Evolutionary conservation across 2,113 vertebrate species (phyloP).

Genomic region (Zosterops lateralis): DNA sequence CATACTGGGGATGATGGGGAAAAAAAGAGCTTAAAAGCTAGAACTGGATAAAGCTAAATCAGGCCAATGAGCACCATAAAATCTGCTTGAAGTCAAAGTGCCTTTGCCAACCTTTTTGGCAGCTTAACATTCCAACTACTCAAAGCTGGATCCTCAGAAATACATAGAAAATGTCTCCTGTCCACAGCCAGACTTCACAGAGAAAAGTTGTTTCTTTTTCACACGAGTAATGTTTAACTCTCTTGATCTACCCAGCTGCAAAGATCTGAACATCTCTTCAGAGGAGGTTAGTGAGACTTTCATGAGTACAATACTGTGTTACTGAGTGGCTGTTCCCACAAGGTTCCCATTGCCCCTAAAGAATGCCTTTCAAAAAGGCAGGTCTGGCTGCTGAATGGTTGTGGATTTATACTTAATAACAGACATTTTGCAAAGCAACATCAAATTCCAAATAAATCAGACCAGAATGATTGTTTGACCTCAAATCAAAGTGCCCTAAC

Average conservation of each 20-base stretch:
- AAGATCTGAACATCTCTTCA: not conserved
- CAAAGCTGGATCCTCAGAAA: not conserved
- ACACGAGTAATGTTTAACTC: not conserved
- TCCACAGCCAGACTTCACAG: not conserved
- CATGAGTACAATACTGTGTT: not conserved
- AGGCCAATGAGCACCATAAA: not conserved
- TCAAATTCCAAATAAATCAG: not conserved
- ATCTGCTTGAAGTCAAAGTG: not conserved
- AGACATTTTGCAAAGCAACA: not conserved
- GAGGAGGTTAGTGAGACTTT: not conserved
- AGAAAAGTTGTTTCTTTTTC: not conserved
- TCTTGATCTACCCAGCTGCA: not conserved
- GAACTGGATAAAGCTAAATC: not conserved
- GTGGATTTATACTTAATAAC: not conserved
- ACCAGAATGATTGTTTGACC: not conserved
- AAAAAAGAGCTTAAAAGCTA: not conserved
- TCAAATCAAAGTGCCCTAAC: not conserved
- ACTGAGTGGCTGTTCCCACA: not conserved
- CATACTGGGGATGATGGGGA: accelerated
- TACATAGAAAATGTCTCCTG: not conserved
- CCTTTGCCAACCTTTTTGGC: not conserved
- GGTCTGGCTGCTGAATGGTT: not conserved
- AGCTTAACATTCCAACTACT: not conserved
- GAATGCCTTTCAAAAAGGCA: not conserved
- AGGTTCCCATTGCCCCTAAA: not conserved